phyloP scores from a whole-genome alignment of 1,140 invertebrate species.

The Leptonema lineaticorne region DNA sequence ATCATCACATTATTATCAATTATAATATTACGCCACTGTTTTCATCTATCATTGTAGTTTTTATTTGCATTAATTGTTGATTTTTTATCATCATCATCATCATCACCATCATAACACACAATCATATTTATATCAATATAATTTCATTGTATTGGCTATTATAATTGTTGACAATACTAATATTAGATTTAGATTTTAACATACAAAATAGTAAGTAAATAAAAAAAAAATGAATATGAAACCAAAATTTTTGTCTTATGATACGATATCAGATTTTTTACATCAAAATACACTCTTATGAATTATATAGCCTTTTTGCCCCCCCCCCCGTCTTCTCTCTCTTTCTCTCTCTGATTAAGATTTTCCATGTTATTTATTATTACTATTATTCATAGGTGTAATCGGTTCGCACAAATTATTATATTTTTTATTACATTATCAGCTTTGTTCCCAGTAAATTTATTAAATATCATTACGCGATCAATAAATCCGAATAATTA shows the following conservation, averaged over 20 bases:
- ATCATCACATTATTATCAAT: neutral
- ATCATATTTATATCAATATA: neutral
- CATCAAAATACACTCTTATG: slow-evolving; percentile 16
- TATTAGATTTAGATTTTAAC: slow-evolving; percentile 29
- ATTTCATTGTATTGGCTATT: slow-evolving; percentile 10
- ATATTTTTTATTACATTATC: neutral
- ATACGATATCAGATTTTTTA: slow-evolving; percentile 29
- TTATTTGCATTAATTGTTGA: slow-evolving; percentile 6
- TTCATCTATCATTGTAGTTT: neutral
- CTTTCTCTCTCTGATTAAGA: no score
- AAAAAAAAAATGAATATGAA: slow-evolving; percentile 19
- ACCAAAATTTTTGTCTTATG: slow-evolving; percentile 40
- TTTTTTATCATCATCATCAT: neutral
- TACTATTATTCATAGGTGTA: no score
- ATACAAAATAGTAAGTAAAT: slow-evolving; percentile 27
- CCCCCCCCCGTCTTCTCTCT: no score
- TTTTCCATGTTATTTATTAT: no score
- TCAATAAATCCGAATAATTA: no score
- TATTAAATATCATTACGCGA: no score
- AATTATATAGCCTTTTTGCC: slow-evolving; percentile 9
- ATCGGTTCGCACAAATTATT: neutral
- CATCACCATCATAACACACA: slow-evolving; percentile 6
- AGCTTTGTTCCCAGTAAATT: neutral
- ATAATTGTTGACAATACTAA: slow-evolving; percentile 40
- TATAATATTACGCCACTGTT: neutral